A percentile compares a stretch with the other conserved stretches of the same genome.
Conservation (phyloP, 2,888 invertebrate genomes). For the Gortyna flavago region DNA sequence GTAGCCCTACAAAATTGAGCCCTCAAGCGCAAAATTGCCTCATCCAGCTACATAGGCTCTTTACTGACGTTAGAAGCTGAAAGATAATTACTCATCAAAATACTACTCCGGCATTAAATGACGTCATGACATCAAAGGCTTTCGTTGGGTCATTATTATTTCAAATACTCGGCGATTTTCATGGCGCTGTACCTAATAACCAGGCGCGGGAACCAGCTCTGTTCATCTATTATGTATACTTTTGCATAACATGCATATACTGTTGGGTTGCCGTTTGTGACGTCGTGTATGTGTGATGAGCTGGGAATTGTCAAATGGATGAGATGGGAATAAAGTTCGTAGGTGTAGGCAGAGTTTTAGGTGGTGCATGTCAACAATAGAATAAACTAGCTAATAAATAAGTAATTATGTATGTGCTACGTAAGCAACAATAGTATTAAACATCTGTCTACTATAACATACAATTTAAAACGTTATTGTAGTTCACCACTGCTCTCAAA, state of each 20-base stretch:
- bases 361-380: background rate
- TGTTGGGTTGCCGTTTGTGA: slow-evolving; percentile 41
- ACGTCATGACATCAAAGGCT: slow-evolving; percentile 58
- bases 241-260: slow-evolving; percentile 57
- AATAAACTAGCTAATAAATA: background rate
- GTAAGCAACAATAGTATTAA: background rate
- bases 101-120: slow-evolving; percentile 51
- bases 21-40: slow-evolving; percentile 40
- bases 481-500: background rate
- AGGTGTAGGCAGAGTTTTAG: background rate
- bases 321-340: background rate
- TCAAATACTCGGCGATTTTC: slow-evolving; percentile 60
- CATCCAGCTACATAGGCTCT: slow-evolving; percentile 17
- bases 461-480: background rate
- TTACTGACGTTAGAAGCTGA: slow-evolving; percentile 48
- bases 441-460: background rate
- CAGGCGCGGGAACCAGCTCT: slow-evolving; percentile 34
- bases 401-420: background rate
- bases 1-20: slow-evolving; percentile 14
- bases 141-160: slow-evolving; percentile 57
- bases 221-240: slow-evolving; percentile 58
- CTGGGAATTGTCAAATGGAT: slow-evolving; percentile 33
- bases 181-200: slow-evolving; percentile 61
- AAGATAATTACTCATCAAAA: slow-evolving; percentile 62
- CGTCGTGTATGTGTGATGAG: slow-evolving; percentile 28